Base-by-base conservation (phyloP, 2,113 vertebrate species). In the Rattus rattus region DNA sequence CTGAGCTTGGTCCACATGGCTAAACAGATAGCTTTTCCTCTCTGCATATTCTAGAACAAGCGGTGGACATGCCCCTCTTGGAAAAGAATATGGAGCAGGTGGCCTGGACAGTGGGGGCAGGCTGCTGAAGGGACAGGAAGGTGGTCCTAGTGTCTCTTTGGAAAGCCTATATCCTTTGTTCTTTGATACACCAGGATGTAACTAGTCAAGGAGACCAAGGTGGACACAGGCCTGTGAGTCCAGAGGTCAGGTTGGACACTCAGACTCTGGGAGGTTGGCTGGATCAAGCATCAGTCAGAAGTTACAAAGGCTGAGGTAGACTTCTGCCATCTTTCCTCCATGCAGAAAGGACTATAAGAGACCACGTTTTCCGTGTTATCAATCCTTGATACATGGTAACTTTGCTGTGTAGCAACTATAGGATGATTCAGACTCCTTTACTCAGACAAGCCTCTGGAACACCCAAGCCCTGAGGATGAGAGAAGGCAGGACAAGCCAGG, bases 1-100 rank as follows among this genome's bases (percentile, higher is more conserved):
- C 36, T n/a, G 90, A 86, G 85, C 84, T 70, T 39, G 52, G 88
- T 96, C 94, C 87, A 96, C 96, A 75, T 80, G 88, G 75, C 24
- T 6, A 1, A 63, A 43, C 92, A 54, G 61, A 83, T 97, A 92
- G 91, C 84, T 54, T 86, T 61, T 54, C 63, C 63, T 70, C 19
- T 83, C 49, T 54, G 79, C 75, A 86, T 84, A 12, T 30, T 79
- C 77, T 59, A 87, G 75, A 97, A 81, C 94, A 94, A 96, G 93
- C 17, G 11, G 86, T 65, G 69, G 96, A 94, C 97, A 63, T 26
- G 30, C 24, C 61, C 59, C 87, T 97, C 90, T 95, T 96, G 98
- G 97, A 97, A 95, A 39, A 65, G 84, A 91, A 85, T 81, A 90
- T 81, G 28, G 93, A 97, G 70, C 96, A 96, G 97, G 97, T 97